These are phyloP conservation scores for Aquatica leii DNA, from an alignment of 2,888 invertebrate genomes.

Conservation along the genomic window DNA sequence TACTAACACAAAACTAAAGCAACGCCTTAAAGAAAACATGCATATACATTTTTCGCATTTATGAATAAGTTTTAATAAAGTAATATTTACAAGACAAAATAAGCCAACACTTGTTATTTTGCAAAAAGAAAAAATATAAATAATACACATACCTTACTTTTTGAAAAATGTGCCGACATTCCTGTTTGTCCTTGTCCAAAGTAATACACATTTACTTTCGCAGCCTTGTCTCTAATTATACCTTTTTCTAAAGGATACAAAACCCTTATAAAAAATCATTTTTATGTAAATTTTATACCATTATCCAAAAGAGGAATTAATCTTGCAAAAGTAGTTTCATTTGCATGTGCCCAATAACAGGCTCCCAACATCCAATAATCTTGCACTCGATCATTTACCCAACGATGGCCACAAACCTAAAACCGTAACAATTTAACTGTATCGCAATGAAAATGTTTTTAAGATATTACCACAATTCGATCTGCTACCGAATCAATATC, in stretches of 20 bases:
- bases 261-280: not conserved
- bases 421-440: slow-evolving; percentile 18
- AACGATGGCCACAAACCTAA: slow-evolving; percentile 60
- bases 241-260: slow-evolving; percentile 13
- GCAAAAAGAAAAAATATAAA: too few species aligned
- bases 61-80: too few species aligned
- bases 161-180: slow-evolving; percentile 63
- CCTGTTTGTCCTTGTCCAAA: slow-evolving; percentile 66
- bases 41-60: too few species aligned
- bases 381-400: slow-evolving; percentile 47
- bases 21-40: too few species aligned
- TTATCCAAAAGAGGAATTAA: slow-evolving; percentile 42
- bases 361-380: slow-evolving; percentile 52
- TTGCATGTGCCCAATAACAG: slow-evolving; percentile 52
- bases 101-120: too few species aligned
- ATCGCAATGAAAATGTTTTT: too few species aligned
- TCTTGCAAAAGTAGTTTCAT: slow-evolving; percentile 38
- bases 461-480: slow-evolving; percentile 54
- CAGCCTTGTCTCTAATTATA: slow-evolving; percentile 6
- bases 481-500: slow-evolving; percentile 51
- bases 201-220: slow-evolving; percentile 51
- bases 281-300: slow-evolving; percentile 35
- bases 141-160: slow-evolving; percentile 51
- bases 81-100: too few species aligned
- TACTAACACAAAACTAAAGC: too few species aligned